Conservation (phyloP, 1,140 invertebrate genomes). For the Branchinecta lynchi region DNA sequence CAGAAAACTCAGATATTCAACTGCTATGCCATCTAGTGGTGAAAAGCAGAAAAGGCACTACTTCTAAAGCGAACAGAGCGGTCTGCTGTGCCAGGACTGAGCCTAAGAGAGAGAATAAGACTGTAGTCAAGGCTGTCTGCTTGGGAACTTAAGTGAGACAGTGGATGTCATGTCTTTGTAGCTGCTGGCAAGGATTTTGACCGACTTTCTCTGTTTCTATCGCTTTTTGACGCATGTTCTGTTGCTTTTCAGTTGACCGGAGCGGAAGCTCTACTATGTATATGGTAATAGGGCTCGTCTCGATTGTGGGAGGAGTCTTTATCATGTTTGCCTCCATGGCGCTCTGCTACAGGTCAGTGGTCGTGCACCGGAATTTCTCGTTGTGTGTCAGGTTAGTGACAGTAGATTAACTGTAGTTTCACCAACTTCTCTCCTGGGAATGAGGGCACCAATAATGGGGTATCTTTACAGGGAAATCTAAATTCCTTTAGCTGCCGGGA, state of each 20-base stretch:
- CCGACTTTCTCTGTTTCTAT: slow-evolving; percentile 18
- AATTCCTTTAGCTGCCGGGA: no score
- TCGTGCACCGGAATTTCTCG: slow-evolving; percentile 94
- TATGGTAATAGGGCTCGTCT: slow-evolving; percentile 92
- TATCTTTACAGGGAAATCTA: no score
- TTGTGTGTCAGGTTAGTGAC: slow-evolving; percentile 89
- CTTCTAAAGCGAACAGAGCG: no score
- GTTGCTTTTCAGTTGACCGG: slow-evolving; percentile 55
- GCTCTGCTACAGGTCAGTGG: slow-evolving; percentile 97
- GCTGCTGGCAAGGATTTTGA: neutral
- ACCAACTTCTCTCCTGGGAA: no score
- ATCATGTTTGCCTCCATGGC: slow-evolving; percentile 94
- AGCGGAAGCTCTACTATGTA: slow-evolving; percentile 87
- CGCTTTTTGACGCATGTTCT: slow-evolving; percentile 1
- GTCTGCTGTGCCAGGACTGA: no score
- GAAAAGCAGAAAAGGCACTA: no score
- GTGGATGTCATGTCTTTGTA: neutral
- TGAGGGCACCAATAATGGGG: no score
- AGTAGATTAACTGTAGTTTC: no score
- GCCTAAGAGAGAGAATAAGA: slow-evolving; percentile 20
- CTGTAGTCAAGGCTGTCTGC: slow-evolving; percentile 20
- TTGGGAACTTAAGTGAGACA: slow-evolving; percentile 17
- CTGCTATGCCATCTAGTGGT: no score
- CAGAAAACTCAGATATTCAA: no score
- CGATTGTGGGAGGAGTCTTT: slow-evolving; percentile 95